Percentiles rank a stretch among this genome's conserved stretches.
Evolutionary conservation across 2,113 vertebrate species (phyloP).

Genomic region (Brachyhypopomus gauderio): DNA sequence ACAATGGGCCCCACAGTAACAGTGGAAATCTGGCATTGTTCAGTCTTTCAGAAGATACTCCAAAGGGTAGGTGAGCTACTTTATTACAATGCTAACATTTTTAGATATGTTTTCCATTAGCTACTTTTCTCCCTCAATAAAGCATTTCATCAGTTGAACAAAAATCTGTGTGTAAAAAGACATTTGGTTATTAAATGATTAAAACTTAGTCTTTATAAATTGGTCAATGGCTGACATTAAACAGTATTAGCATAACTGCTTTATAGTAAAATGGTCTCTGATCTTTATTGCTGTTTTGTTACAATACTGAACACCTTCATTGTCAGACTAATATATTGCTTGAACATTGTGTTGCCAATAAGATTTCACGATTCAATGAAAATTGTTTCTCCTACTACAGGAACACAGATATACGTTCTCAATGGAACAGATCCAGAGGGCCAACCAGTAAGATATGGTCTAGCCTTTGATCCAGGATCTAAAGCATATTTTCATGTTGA

Average conservation of each 20-base stretch:
- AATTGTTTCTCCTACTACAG: constrained; percentile 64
- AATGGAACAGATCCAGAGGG: constrained; percentile 95
- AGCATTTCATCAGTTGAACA: not conserved
- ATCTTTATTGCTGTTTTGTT: not conserved
- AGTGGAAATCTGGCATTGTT: constrained; percentile 94
- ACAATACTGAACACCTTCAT: not conserved
- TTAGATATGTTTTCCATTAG: not conserved
- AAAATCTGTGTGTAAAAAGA: constrained; percentile 15
- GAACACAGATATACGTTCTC: constrained; percentile 87
- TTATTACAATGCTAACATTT: not conserved
- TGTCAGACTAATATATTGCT: not conserved
- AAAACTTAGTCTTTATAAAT: constrained; percentile 51
- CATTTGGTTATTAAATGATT: constrained; percentile 40
- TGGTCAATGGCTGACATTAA: constrained; percentile 45
- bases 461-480: constrained; percentile 84
- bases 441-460: constrained; percentile 83
- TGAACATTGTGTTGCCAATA: not conserved
- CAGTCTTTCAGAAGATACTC: constrained; percentile 91
- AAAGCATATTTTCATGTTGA: constrained; percentile 86
- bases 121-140: not conserved
- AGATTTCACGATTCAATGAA: not conserved
- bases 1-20: constrained; percentile 87
- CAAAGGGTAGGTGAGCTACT: constrained; percentile 80
- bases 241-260: constrained; percentile 15
- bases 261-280: not conserved